Base-by-base conservation (phyloP, 2,888 invertebrate species). In the Nomada fucata region DNA sequence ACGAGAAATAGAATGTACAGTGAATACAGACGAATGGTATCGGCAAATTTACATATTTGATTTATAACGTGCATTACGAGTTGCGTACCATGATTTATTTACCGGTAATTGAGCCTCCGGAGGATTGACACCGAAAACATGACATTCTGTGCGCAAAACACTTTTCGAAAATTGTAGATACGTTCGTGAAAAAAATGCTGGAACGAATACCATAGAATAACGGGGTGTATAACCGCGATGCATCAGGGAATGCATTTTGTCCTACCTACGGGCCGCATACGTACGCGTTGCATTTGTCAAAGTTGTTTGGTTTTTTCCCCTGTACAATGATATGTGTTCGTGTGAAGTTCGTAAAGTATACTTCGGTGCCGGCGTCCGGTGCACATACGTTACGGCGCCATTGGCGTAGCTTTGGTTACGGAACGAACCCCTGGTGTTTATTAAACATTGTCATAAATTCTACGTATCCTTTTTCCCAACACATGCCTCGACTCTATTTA, bases 381-480 rank as follows among this genome's bases (percentile, higher is more conserved):
- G 18, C 26, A 18, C 18, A 74, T 57, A 15, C 18, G 55, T 59
- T 36, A 65, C 29, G 3, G 4, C 29, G 29, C 57, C 55, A 59
- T n/a, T n/a, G 42, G 23, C 26, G 36, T 11, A 13, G 50, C 59
- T 74, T 74, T 59, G 36, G 44, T 50, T 52, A n/a, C 26, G 13
- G 15, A 26, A 55, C 11, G 26, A 18, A 67, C n/a, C 36, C 9
- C 5, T 23, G 59, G 47, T 55, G 29, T 57, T 11, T 29, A 36
- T 36, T 15, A 67, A 67, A 47, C 57, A 57, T 67, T 36, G 11
- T 15, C 13, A n/a, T 72, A 55, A 64, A 64, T 72, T 55, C 1
- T 20, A 26, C 13, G 23, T 36, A 69, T 57, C 23, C 29, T 42
- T 42, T 53, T 29, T 20, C 13, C 36, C 36, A 26, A 18, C 20